A percentile compares a stretch with the other conserved stretches of the same genome.
phyloP scores from a whole-genome alignment of 2,888 invertebrate species.

The Cyaniris semiargus region DNA sequence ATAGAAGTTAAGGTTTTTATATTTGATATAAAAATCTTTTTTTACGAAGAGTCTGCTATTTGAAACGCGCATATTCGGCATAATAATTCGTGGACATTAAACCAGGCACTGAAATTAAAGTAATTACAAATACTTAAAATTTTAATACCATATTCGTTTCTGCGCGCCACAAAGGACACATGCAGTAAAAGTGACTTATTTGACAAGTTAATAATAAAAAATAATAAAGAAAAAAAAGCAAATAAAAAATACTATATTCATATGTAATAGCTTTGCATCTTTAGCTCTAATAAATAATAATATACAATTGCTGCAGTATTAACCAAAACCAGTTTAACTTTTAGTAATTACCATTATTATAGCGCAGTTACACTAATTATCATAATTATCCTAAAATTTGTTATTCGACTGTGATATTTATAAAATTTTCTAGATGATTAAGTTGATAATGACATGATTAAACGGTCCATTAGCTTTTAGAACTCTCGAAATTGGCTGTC shows the following conservation, averaged over 20 bases:
- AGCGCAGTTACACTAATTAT: conserved; percentile 23
- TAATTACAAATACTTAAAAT: too few species aligned
- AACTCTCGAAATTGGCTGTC: conserved; percentile 33
- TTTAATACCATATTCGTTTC: too few species aligned
- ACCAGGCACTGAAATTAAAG: too few species aligned
- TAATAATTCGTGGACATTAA: too few species aligned
- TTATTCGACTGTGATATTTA: neutral
- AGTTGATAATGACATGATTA: conserved; percentile 24
- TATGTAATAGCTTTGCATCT: too few species aligned
- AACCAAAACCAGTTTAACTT: neutral
- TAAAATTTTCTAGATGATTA: conserved; percentile 9
- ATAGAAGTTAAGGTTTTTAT: neutral
- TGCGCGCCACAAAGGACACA: too few species aligned
- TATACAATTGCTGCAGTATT: neutral
- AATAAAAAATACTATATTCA: too few species aligned
- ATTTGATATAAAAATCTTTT: neutral
- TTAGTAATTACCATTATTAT: neutral
- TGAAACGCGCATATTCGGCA: too few species aligned
- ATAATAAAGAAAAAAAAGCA: too few species aligned
- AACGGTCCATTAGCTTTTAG: conserved; percentile 19
- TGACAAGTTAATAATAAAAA: too few species aligned
- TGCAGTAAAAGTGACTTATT: too few species aligned
- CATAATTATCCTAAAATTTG: neutral
- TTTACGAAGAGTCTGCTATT: too few species aligned
- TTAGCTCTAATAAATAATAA: neutral